Evolutionary conservation across 1,140 invertebrate species (phyloP), one percentile per base, ranked within the genome.

Genomic region (Tetramorium simillimum): DNA sequence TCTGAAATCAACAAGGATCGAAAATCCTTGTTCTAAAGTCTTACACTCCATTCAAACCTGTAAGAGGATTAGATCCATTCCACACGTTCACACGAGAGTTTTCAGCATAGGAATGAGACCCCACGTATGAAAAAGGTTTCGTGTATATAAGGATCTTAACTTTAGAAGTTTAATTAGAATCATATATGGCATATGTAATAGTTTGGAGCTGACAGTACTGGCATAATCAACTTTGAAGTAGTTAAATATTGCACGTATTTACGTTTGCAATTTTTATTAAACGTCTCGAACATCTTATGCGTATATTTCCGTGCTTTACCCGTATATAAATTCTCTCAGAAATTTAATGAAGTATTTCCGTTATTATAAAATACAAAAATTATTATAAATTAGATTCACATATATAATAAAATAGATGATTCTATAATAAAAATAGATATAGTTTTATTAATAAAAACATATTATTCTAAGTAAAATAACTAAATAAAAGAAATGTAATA

Each of bases 91-190:
- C 40, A 67, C 51, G 67, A 0, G 9, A 84, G 28, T 40, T 33
- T 33, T 33, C 53, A 9, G n/a, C 9, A 28, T 46, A 28, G 46
- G 14, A 84, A 37, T 73, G n/a, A 46, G 43, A 73, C 40, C 14
- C 16, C 24, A 3, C 43, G n/a, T 37, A 40, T 40, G 40, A 73
- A 43, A 51, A 70, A 43, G 18, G 28, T n/a, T 18, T 81, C 49
- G 24, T 18, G 46, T 40, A 28, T n/a, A 58, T 12, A 28, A 33
- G 37, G 49, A n/a, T 43, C 12, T 84, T 84, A 75, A 2, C 9
- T 60, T 75, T 84, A 60, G 16, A 75, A 60, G 69, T 56, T 84
- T 84, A 75, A 62, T 73, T 84, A 73, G 53, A n/a, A 62, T 81
- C 67, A 33, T 56, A 33, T 56, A 33, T 43, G 24, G 53, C 37